These are phyloP conservation scores for Ictalurus furcatus DNA, from an alignment of 2,113 vertebrate species.

Conservation along the genomic window DNA sequence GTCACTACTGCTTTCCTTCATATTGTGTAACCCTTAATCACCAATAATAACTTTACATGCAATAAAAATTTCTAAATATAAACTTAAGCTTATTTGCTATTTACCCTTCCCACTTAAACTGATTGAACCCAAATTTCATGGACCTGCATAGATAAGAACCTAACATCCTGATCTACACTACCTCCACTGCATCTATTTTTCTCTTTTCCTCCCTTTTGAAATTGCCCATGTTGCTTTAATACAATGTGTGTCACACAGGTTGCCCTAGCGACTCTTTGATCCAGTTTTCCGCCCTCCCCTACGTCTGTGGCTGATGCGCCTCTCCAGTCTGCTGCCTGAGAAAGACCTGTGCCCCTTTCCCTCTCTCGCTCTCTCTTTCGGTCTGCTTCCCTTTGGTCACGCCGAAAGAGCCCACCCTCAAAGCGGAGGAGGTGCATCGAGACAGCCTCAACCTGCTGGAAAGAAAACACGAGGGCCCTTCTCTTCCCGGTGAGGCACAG, in stretches of 20 bases:
- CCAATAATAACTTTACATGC: not conserved
- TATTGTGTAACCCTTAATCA: not conserved
- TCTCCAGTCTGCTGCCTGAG: slow-evolving; percentile 55
- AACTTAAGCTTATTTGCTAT: not conserved
- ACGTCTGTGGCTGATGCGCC: slow-evolving; percentile 54
- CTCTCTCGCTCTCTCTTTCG: slow-evolving; percentile 26
- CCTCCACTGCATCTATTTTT: slow-evolving; percentile 56
- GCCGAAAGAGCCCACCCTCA: slow-evolving; percentile 65
- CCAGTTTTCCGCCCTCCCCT: slow-evolving; percentile 62
- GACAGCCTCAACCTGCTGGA: slow-evolving; percentile 42
- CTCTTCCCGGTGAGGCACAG: slow-evolving; percentile 41
- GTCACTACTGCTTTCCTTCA: not conserved
- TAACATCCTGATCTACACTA: slow-evolving; percentile 58
- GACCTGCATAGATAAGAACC: slow-evolving; percentile 17
- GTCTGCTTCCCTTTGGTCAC: slow-evolving; percentile 66
- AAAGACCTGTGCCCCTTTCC: slow-evolving; percentile 52
- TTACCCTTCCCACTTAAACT: not conserved
- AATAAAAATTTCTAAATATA: not conserved
- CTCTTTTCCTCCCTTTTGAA: slow-evolving; percentile 67
- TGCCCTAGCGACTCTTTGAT: slow-evolving; percentile 78
- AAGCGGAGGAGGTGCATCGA: slow-evolving; percentile 43
- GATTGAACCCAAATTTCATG: slow-evolving; percentile 15
- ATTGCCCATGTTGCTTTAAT: slow-evolving; percentile 74
- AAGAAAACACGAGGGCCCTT: slow-evolving; percentile 32
- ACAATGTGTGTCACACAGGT: slow-evolving; percentile 77